Percentiles rank a stretch among this genome's conserved stretches.
Conservation (phyloP, 2,888 invertebrate genomes). For the Unio pictorum region DNA sequence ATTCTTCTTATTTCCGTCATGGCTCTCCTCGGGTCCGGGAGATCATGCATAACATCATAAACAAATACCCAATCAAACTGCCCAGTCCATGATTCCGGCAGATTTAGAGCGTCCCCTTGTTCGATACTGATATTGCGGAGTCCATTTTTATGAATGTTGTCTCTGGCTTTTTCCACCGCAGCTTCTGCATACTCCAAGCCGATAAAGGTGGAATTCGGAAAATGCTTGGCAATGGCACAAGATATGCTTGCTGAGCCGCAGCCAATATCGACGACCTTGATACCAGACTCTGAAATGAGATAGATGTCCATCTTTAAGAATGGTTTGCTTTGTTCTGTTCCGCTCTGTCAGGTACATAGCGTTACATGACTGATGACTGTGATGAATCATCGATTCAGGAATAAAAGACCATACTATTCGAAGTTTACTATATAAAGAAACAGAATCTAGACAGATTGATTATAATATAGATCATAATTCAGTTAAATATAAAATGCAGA, state of each 20-base stretch:
- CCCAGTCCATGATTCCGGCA: slow-evolving; percentile 11
- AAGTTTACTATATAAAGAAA: too few species aligned
- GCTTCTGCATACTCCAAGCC: slow-evolving; percentile 12
- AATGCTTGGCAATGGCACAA: slow-evolving; percentile 15
- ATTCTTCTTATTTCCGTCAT: slow-evolving; percentile 10
- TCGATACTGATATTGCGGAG: slow-evolving; percentile 11
- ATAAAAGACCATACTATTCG: too few species aligned
- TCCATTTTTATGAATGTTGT: slow-evolving; percentile 1
- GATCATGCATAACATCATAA: slow-evolving; percentile 20
- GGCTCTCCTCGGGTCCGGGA: slow-evolving; percentile 15
- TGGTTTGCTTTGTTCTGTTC: too few species aligned
- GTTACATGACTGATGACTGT: too few species aligned
- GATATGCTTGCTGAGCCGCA: slow-evolving; percentile 19
- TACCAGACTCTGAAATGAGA: slow-evolving; percentile 7
- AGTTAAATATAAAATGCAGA: too few species aligned
- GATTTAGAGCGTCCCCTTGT: slow-evolving; percentile 11
- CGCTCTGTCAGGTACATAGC: too few species aligned
- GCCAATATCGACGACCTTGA: slow-evolving; percentile 22
- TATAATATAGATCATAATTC: too few species aligned
- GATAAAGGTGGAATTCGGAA: slow-evolving; percentile 27
- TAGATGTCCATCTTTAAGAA: too few species aligned
- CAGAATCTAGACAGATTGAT: too few species aligned
- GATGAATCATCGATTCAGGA: too few species aligned
- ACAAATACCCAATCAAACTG: slow-evolving; percentile 21
- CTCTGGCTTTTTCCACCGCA: slow-evolving; percentile 7